phyloP scores from a whole-genome alignment of 2,113 vertebrate genomes.

The Diglossa brunneiventris region DNA sequence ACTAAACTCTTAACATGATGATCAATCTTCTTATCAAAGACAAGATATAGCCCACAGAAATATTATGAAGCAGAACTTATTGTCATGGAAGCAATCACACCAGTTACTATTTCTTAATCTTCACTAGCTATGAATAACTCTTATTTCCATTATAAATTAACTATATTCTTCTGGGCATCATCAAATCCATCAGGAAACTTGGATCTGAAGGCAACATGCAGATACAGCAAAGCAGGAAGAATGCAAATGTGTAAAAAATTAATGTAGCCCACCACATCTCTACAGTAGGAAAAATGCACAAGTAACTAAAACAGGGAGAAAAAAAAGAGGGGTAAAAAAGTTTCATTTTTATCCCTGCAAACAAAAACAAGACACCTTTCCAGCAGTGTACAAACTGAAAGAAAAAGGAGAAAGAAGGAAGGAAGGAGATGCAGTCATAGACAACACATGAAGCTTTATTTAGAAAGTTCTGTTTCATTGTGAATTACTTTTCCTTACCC shows the following conservation, averaged over 20 bases:
- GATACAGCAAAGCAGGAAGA: not conserved
- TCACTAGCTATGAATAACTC: not conserved
- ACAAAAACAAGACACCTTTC: not conserved
- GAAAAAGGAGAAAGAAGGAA: not conserved
- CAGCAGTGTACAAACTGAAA: not conserved
- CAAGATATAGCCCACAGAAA: not conserved
- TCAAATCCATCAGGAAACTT: not conserved
- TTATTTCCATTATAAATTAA: not conserved
- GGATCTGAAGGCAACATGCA: not conserved
- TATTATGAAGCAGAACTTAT: not conserved
- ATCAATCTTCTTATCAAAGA: not conserved
- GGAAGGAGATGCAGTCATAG: not conserved
- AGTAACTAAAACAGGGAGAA: not conserved
- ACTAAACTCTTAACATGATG: not conserved
- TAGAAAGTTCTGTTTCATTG: not conserved
- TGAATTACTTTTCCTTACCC: not conserved
- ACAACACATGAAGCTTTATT: not conserved
- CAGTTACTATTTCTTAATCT: not conserved
- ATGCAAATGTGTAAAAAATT: not conserved
- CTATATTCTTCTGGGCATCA: not conserved
- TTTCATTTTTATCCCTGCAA: not conserved
- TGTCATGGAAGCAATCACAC: not conserved
- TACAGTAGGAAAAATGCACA: not conserved
- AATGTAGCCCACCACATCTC: not conserved
- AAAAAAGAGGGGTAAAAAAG: accelerated